Evolutionary conservation across 2,113 vertebrate species (phyloP), one percentile per base, ranked within the genome.

Genomic region (Apteryx mantelli): DNA sequence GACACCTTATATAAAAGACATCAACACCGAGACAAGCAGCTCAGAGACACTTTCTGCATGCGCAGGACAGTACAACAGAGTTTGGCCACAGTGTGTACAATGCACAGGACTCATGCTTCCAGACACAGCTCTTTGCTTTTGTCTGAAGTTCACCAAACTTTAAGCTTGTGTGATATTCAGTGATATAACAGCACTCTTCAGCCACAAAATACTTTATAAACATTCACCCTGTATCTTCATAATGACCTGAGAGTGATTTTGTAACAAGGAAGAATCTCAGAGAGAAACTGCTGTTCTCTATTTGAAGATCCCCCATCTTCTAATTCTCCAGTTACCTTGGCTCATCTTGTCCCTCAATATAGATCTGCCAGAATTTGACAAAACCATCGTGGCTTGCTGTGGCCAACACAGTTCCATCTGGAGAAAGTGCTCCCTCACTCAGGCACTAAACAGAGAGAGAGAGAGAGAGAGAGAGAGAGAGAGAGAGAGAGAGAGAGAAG

Each of bases 351-450:
- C 98, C 99, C 79, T 99, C 99, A 60, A 99, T 99, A 94, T 99
- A 99, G 87, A 99, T 99, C 98, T 99, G 99, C 99, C 99, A 99
- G 97, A 99, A 99, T 97, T 99, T 99, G 84, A 99, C 99, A 93
- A 98, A 99, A 71, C 99, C 99, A 71, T 99, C 99, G 25, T 99
- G 99, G 88, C 99, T 99, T 60, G 99, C 99, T 42, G 99, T 99
- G 95, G 99, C 99, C 91, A 99, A 97, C 63, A 99, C 99, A 1
- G 99, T 99, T 64, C 99, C 99, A 95, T 99, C 99, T 60, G 99
- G 99, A 61, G 99, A 99, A 86, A 99, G 98, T 2, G 99, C 99
- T 60, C 99, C 99, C 97, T 99, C 99, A 4, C 99, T 99, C 92
- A 99, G 98, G 53, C 98, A 98, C 99, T 99, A 85, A 26, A 97